Percentiles rank a stretch among this genome's conserved stretches.
Evolutionary conservation across 2,888 invertebrate species (phyloP).

Genomic region (Octonoba sinensis): DNA sequence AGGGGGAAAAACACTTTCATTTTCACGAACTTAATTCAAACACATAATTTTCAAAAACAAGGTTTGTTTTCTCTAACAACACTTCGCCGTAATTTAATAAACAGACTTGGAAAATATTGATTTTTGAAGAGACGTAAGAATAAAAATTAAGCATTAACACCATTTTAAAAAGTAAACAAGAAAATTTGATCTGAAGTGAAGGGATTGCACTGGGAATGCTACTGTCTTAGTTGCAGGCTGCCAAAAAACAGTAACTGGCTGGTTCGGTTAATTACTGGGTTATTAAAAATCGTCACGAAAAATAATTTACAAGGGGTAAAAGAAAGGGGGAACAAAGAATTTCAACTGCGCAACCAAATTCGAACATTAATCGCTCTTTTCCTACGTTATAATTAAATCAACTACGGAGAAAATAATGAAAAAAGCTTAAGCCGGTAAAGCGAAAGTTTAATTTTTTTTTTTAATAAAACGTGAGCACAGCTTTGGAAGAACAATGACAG

Average conservation of each 20-base stretch:
- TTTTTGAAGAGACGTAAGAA: too few relatives aligned
- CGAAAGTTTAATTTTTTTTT: neutral
- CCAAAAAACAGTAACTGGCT: conserved; percentile 30
- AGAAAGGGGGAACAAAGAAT: conserved; percentile 17
- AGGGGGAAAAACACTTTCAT: too few relatives aligned
- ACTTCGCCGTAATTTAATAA: too few relatives aligned
- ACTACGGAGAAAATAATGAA: conserved; percentile 55
- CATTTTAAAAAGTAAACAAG: too few relatives aligned
- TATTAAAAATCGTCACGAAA: conserved; percentile 61
- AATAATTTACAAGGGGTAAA: conserved; percentile 38
- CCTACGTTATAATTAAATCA: conserved; percentile 59
- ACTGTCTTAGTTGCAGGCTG: too few relatives aligned
- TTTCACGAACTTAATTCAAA: too few relatives aligned
- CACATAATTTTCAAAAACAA: too few relatives aligned
- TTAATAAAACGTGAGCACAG: conserved; percentile 37
- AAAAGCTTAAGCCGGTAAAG: conserved; percentile 10
- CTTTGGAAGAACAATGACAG: conserved; percentile 52
- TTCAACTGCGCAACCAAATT: conserved; percentile 15
- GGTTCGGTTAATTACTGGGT: conserved; percentile 57
- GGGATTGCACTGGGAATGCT: too few relatives aligned
- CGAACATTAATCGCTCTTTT: conserved; percentile 41
- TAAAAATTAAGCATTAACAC: too few relatives aligned
- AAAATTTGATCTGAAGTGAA: too few relatives aligned
- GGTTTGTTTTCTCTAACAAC: too few relatives aligned
- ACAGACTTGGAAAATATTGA: too few relatives aligned